phyloP scores from a whole-genome alignment of 2,888 invertebrate genomes.

The Dasysyrphus albostriatus region DNA sequence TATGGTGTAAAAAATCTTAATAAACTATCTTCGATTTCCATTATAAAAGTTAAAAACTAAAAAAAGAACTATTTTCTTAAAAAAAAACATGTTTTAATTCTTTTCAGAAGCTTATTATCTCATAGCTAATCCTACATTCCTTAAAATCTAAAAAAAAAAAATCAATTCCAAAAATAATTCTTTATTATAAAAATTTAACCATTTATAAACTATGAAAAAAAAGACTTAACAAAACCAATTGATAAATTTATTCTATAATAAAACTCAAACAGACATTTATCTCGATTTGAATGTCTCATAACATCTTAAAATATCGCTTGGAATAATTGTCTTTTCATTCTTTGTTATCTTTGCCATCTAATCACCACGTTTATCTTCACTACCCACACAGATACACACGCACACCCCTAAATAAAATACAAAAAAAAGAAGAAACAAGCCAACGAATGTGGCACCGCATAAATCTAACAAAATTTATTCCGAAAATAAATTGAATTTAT shows the following conservation, averaged over 20 bases:
- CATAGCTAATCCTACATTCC: too few species aligned
- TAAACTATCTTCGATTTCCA: too few species aligned
- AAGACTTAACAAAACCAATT: neutral
- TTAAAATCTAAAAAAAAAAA: neutral
- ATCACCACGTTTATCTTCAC: constrained; percentile 32
- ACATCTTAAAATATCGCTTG: constrained; percentile 58
- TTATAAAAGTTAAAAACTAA: too few species aligned
- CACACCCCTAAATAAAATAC: neutral
- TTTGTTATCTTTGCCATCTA: constrained; percentile 65
- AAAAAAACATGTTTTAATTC: too few species aligned
- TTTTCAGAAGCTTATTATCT: too few species aligned
- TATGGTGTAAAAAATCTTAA: too few species aligned
- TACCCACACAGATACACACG: constrained; percentile 21
- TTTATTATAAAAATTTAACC: neutral
- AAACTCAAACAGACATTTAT: constrained; percentile 59
- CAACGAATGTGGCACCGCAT: constrained; percentile 47
- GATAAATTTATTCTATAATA: constrained; percentile 57
- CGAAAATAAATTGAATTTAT: constrained; percentile 70
- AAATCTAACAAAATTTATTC: constrained; percentile 63
- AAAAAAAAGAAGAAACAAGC: constrained; percentile 5
- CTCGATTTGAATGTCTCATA: constrained; percentile 64
- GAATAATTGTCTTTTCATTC: constrained; percentile 36
- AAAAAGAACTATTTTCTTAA: too few species aligned
- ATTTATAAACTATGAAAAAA: neutral
- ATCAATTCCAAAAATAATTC: neutral